Conservation (phyloP, 2,797 vertebrate genomes). For the Vespertilio murinus region DNA sequence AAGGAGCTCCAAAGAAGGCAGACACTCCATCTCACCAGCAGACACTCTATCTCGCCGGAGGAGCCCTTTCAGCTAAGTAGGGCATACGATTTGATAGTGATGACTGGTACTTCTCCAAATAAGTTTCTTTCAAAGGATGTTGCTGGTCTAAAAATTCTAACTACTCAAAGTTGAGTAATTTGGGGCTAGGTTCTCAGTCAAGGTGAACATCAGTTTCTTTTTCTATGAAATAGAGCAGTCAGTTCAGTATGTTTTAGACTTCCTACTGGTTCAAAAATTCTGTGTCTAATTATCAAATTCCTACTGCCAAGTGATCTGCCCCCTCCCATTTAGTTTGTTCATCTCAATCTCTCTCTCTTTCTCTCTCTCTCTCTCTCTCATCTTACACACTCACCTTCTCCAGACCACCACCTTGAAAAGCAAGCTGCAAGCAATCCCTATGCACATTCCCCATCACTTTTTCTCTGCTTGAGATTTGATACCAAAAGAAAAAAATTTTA, state of each 20-base stretch:
- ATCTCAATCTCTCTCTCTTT: background rate
- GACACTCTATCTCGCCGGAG: background rate
- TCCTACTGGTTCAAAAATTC: constrained; percentile 4
- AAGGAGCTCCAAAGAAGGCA: background rate
- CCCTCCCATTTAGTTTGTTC: background rate
- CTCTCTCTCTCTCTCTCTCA: background rate
- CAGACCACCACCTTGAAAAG: background rate
- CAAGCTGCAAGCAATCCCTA: background rate
- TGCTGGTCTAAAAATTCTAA: background rate
- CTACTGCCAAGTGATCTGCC: background rate
- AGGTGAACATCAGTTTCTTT: background rate
- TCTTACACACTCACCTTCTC: background rate
- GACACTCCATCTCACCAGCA: background rate
- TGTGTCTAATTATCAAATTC: background rate
- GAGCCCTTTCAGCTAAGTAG: background rate
- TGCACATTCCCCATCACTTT: background rate
- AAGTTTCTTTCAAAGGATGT: background rate
- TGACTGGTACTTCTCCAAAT: background rate
- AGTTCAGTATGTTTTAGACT: background rate
- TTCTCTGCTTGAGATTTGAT: background rate
- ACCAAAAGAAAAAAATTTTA: background rate
- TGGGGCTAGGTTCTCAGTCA: background rate
- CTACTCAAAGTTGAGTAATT: background rate
- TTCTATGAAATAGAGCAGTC: constrained; percentile 13
- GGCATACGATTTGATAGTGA: background rate